Evolutionary conservation across 1,140 invertebrate species (phyloP), one percentile per base, ranked within the genome.

Genomic region (Neodiprion pinetum): DNA sequence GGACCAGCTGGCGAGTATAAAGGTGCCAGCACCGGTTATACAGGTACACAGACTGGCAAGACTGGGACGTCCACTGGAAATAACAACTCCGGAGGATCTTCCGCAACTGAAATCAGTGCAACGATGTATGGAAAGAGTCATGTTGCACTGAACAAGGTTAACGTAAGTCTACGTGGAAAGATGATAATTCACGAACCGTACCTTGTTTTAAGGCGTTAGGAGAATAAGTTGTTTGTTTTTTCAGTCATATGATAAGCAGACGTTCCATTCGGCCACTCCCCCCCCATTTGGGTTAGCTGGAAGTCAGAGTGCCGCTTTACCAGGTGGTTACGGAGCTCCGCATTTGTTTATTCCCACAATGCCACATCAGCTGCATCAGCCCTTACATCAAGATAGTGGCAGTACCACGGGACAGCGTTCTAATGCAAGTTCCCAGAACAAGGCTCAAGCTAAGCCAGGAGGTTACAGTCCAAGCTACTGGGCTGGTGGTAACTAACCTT

Each of bases 201-300:
- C 5, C 28, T 40, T 4, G 28, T 40, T 40, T 40, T 2, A 40
- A 5, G 28, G 28, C 5, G 28, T 40, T 5, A 40, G 28, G 28
- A 40, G 28, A 40, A 40, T 40, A 40, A 40, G 79, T 77, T 72
- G 79, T 73, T 73, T 77, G 79, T 79, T 80, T 77, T 88, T 90
- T 21, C 85, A 96, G 94, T 94, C 94, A 4, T 96, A 95, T 85
- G 95, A 96, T 76, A 96, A 96, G 88, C 93, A 94, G 85, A 93
- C 92, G 81, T 95, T 95, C 88, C 94, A 95, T 85, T 94, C 94
- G 69, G 94, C 93, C 72, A 96, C 95, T 53, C 95, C 95, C 40
- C 95, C 94, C 48, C 94, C 95, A 49, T 96, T 95, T 85, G 93
- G 92, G 74, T 85, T 95, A 79, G 90, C 93, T 48, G 93, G 93